Percentiles rank a stretch among this genome's conserved stretches.
phyloP scores from a whole-genome alignment of 92 coral and sea anemone genomes.

The Porites evermanni region DNA sequence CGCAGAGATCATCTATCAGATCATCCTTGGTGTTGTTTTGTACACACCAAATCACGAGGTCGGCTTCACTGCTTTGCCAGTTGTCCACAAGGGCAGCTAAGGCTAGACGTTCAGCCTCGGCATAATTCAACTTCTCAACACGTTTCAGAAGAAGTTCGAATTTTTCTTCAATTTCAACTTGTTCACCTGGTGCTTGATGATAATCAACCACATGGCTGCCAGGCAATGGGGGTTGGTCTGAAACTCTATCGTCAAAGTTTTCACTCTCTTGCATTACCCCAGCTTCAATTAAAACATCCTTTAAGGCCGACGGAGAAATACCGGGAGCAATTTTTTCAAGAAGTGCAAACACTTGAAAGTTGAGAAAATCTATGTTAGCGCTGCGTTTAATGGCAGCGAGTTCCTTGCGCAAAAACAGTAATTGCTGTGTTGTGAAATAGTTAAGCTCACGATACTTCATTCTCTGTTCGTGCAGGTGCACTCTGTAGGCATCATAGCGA shows the following conservation, averaged over 20 bases:
- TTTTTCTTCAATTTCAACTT: conserved; percentile 16
- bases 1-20: conserved; percentile 23
- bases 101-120: conserved; percentile 58
- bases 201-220: background rate
- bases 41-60: conserved; percentile 79
- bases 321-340: conserved; percentile 69
- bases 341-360: conserved; percentile 63
- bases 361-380: conserved; percentile 21
- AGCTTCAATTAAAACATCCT: conserved; percentile 10
- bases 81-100: conserved; percentile 63
- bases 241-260: background rate
- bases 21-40: conserved; percentile 56
- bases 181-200: background rate
- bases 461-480: conserved; percentile 54
- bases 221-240: background rate
- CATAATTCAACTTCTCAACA: conserved; percentile 41
- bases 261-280: background rate
- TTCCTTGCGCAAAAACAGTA: conserved; percentile 74
- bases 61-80: conserved; percentile 52
- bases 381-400: conserved; percentile 62
- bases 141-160: conserved; percentile 15
- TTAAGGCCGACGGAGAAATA: conserved; percentile 29
- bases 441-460: conserved; percentile 63
- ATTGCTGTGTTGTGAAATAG: conserved; percentile 80
- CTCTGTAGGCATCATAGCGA: conserved; percentile 45